Evolutionary conservation across 2,888 invertebrate genomes (phyloP), one percentile per base, ranked within the genome.

Genomic region (Lepidocyrtoides sp.): DNA sequence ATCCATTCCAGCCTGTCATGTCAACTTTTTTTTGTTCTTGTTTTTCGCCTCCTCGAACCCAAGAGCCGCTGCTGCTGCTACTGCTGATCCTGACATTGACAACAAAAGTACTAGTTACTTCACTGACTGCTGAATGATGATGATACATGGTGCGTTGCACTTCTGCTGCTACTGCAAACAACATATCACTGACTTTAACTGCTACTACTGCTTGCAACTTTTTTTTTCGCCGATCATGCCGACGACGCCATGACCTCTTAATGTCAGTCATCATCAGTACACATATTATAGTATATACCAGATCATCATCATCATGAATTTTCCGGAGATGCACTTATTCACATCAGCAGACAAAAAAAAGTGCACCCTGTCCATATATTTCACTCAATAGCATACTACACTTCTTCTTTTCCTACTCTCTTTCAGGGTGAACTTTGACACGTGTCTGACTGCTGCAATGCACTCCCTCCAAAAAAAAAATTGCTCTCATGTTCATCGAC

Each of bases 391-490:
- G 32, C 29, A 14, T n/a, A 77, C 48, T 41, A n/a, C n/a, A 3
- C 12, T n/a, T n/a, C 17, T n/a, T 51, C 51, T 57, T 17, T 63
- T n/a, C n/a, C n/a, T n/a, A n/a, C 17, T 63, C 29, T 29, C 60
- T 5, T 10, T 5, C 60, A 63, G 79, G 54, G 79, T 79, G 92
- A 93, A 93, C 93, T 93, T 92, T 93, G 93, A 93, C 93, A 93
- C 93, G 93, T 93, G 93, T 91, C 89, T 81, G 86, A 12, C 86
- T 57, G 20, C 84, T 72, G 75, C 54, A 48, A 57, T 85, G 66
- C 79, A 87, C 79, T 75, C 75, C 48, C 48, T 36, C 48, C 48
- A 48, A 14, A 44, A 44, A 69, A 17, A 66, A 72, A 36, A 23
- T 26, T 0, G 36, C 32, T 44, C 69, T 69, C 36, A 54, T 69